Conservation (phyloP, 2,888 invertebrate species). For the Drosophila pseudotalamancana region DNA sequence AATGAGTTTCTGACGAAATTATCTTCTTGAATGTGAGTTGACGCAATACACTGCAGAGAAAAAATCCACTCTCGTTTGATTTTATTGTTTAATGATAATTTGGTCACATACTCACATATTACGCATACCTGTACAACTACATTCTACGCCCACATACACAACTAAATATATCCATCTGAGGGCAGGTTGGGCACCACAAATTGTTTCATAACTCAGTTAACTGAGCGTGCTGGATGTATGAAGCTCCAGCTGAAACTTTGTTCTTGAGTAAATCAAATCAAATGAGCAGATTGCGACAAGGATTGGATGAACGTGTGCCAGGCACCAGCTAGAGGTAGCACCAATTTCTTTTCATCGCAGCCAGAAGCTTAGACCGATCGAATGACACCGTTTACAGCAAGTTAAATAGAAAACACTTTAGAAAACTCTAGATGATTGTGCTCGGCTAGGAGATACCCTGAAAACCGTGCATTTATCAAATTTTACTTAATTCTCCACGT, state of each 20-base stretch:
- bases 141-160: background rate
- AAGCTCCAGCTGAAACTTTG: conserved; percentile 64
- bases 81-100: conserved; percentile 69
- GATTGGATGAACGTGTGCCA: conserved; percentile 34
- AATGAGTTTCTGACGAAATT: conserved; percentile 78
- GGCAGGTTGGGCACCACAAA: conserved; percentile 40
- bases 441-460: too few species aligned
- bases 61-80: conserved; percentile 49
- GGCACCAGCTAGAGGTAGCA: background rate
- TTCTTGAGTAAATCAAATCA: conserved; percentile 75
- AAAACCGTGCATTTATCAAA: too few species aligned
- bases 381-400: conserved; percentile 43
- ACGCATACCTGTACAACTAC: background rate
- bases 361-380: conserved; percentile 50
- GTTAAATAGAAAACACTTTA: too few species aligned
- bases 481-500: too few species aligned
- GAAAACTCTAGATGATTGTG: too few species aligned
- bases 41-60: conserved; percentile 17
- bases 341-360: conserved; percentile 9
- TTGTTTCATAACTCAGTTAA: conserved; percentile 77
- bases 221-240: conserved; percentile 26
- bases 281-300: conserved; percentile 65
- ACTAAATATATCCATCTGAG: background rate
- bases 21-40: conserved; percentile 45
- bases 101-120: conserved; percentile 16